phyloP scores from a whole-genome alignment of 2,797 vertebrate genomes.

The Hybognathus amarus region DNA sequence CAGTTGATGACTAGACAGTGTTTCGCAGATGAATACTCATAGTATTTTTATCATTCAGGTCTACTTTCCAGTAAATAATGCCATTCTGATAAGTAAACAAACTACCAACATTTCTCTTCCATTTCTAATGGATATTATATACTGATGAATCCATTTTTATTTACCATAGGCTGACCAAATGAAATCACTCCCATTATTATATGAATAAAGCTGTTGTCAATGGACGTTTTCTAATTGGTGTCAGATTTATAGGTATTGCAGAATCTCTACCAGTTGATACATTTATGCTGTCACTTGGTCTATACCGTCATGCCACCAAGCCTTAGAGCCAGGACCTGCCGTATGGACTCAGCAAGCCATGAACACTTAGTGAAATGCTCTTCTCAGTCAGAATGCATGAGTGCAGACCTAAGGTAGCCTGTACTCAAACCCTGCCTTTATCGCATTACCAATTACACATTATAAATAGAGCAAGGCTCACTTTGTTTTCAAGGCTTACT shows the following conservation, averaged over 20 bases:
- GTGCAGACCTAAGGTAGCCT: conserved; percentile 25
- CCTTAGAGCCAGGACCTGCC: conserved; percentile 49
- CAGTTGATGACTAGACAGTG: background rate
- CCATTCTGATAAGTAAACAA: background rate
- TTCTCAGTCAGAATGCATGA: conserved; percentile 28
- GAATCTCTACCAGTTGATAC: background rate
- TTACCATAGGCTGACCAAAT: background rate
- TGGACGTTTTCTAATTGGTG: background rate
- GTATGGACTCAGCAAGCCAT: conserved; percentile 65
- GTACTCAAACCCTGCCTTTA: conserved; percentile 69
- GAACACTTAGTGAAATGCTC: conserved; percentile 37
- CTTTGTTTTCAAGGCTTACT: conserved; percentile 74
- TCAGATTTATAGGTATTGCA: background rate
- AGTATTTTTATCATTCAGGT: background rate
- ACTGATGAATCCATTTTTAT: background rate
- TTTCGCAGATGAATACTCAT: background rate
- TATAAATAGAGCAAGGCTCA: conserved; percentile 76
- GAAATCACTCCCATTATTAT: background rate
- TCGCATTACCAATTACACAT: conserved; percentile 81
- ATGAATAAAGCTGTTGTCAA: background rate
- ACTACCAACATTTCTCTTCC: background rate
- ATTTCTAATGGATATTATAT: background rate
- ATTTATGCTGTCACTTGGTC: background rate
- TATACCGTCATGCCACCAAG: conserved; percentile 3
- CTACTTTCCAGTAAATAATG: background rate